Evolutionary conservation across 2,797 vertebrate species (phyloP), one percentile per base, ranked within the genome.

Genomic region (Sphaeramia orbicularis): DNA sequence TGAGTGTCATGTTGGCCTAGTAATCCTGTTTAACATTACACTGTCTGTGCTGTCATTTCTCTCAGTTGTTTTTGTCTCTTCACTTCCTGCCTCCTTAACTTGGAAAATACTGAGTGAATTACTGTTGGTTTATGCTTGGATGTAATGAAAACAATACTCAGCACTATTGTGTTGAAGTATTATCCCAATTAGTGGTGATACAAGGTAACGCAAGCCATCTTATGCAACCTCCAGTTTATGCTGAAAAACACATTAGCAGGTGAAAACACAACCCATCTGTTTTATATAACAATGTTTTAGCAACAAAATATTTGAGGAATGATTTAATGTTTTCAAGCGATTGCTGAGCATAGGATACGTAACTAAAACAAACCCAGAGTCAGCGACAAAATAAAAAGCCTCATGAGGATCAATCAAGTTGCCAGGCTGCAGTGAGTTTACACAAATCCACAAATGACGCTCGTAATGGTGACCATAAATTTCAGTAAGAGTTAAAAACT

Each of bases 311-410:
- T 60, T 37, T 65, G 52, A 63, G 2, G 8, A 27, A 50, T 45
- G 32, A 78, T 32, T 44, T 27, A 75, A 71, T 38, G 42, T 11
- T 48, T 42, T 32, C 15, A 45, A 48, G 45, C 0, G 10, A 15
- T 24, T 4, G 0, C 6, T 27, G 1, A 50, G 42, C 78, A 83
- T 41, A 48, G 70, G 37, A 67, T n/a, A 36, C 2, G 15, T 19
- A 41, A 70, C 44, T 48, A 66, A 76, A 83, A 66, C 76, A 80
- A 54, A 62, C 57, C 32, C 15, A 41, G 21, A 62, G 63, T 43
- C 32, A 38, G 19, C 7, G 41, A 70, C 60, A 47, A 65, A 71
- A 76, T 66, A 62, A 62, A 57, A n/a, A 57, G 10, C 10, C 32
- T 42, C 13, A 3, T 8, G 10, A 65, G 38, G 30, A 2, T 41